A percentile compares a stretch with the other conserved stretches of the same genome.
Conservation (phyloP, 2,113 vertebrate species). For the Acrocephalus arundinaceus region DNA sequence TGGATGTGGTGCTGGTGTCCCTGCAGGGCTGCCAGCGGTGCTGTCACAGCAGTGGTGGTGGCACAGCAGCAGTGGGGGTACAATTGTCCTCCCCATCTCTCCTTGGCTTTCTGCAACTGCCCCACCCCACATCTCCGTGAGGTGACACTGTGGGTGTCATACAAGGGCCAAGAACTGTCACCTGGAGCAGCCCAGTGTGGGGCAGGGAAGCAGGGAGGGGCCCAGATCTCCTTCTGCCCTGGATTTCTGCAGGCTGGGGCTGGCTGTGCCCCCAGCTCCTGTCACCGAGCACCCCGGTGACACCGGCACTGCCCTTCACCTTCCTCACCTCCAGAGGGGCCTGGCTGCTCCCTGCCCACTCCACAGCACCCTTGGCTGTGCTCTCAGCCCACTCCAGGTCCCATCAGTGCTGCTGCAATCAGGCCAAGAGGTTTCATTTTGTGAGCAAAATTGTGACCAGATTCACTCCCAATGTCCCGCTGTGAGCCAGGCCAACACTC, state of each 20-base stretch:
- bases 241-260: neutral
- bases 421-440: neutral
- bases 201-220: no score
- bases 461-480: fast-evolving
- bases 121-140: fast-evolving
- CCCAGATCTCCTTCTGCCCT: neutral
- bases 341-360: neutral
- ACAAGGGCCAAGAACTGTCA: neutral
- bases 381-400: neutral
- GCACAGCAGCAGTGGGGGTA: neutral
- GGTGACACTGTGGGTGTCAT: fast-evolving
- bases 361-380: neutral
- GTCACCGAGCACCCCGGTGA: fast-evolving
- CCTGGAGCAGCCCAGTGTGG: neutral
- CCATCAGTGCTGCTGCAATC: neutral
- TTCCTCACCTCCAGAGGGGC: neutral
- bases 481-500: neutral
- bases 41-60: neutral
- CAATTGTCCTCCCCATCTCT: neutral
- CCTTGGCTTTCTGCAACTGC: neutral
- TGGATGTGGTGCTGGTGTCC: neutral
- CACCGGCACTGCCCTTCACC: fast-evolving
- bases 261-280: neutral
- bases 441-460: neutral
- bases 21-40: fast-evolving